Evolutionary conservation across 2,888 invertebrate genomes (phyloP), one percentile per base, ranked within the genome.

Genomic region (Andrena praecox): DNA sequence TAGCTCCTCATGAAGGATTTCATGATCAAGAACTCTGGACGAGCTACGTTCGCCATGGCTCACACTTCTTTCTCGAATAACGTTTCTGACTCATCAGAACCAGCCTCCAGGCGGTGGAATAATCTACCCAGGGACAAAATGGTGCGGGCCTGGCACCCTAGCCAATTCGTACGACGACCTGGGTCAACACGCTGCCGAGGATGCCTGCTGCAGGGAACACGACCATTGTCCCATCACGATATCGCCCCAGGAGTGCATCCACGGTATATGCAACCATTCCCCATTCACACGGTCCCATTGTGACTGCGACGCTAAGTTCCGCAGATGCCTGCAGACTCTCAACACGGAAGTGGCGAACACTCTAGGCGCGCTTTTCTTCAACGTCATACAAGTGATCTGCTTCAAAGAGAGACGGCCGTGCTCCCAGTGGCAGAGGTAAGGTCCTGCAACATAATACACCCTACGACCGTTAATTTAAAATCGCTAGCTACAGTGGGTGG

Each of bases 351-450:
- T 96, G n/a, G 96, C 96, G 20, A 96, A 96, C 88, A 96, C 96
- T 0, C 94, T 96, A 75, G 96, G 96, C n/a, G 96, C 96, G 27
- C 95, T 97, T 42, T 97, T 96, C 94, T 97, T 97, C 94, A 97
- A 97, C 90, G 95, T 97, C 52, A 95, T 96, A 12, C 96, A 96
- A 90, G 96, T 96, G 31, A 96, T 96, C 77, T 97, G 97, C 89
- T 97, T 97, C 94, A 95, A 95, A 89, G 96, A 96, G 89, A 94
- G 96, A 77, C 95, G 95, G 75, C 96, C 96, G 2, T 96, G 96
- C 90, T 95, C 96, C 0, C 94, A 95, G 62, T 95, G 95, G 94
- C 96, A 96, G 93, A 96, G 95, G 96, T 96, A 94, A 92, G 93
- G 92, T 8, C 60, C 8, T 52, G 33, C 52, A 20, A 20, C 8